These are phyloP conservation scores for Enoplosus armatus DNA, from an alignment of 2,797 vertebrate species.

Conservation along the genomic window DNA sequence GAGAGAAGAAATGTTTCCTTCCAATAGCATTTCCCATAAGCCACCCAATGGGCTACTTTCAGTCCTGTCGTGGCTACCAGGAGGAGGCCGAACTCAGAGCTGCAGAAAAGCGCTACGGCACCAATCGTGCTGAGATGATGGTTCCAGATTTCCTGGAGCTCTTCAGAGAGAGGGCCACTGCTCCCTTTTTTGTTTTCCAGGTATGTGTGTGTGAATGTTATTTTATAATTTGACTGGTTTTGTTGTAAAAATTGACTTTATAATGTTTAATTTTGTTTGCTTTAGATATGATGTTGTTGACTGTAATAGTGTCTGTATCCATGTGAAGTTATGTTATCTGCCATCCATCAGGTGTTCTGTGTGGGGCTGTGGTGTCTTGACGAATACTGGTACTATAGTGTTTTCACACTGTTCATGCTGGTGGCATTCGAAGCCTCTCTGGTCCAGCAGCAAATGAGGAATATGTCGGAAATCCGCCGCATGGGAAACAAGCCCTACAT, in stretches of 20 bases:
- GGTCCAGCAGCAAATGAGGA: constrained; percentile 97
- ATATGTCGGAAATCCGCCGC: constrained; percentile 95
- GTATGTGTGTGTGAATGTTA: constrained; percentile 63
- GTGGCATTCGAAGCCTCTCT: constrained; percentile 97
- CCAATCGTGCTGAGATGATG: constrained; percentile 96
- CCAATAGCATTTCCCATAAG: constrained; percentile 91
- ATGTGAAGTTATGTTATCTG: not conserved
- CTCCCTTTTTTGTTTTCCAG: constrained; percentile 99
- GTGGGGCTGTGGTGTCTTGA: constrained; percentile 98
- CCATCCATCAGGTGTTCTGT: constrained; percentile 91
- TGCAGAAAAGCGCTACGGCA: constrained; percentile 92
- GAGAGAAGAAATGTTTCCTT: constrained; percentile 90
- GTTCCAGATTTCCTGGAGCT: constrained; percentile 97
- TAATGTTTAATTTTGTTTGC: not conserved
- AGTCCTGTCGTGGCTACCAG: constrained; percentile 92
- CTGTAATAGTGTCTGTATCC: constrained; percentile 63
- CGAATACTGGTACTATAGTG: constrained; percentile 99
- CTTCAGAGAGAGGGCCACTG: constrained; percentile 96
- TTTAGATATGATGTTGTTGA: not conserved
- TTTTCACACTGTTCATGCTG: constrained; percentile 98
- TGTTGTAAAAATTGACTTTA: not conserved
- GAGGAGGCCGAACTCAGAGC: constrained; percentile 91
- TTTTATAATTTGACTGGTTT: not conserved
- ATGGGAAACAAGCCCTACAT: constrained; percentile 98
- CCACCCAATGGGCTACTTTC: constrained; percentile 89